A percentile compares a stretch with the other conserved stretches of the same genome.
These are phyloP conservation scores for Hymenochirus boettgeri DNA, from an alignment of 2,113 vertebrate genomes.

Conservation along the genomic window DNA sequence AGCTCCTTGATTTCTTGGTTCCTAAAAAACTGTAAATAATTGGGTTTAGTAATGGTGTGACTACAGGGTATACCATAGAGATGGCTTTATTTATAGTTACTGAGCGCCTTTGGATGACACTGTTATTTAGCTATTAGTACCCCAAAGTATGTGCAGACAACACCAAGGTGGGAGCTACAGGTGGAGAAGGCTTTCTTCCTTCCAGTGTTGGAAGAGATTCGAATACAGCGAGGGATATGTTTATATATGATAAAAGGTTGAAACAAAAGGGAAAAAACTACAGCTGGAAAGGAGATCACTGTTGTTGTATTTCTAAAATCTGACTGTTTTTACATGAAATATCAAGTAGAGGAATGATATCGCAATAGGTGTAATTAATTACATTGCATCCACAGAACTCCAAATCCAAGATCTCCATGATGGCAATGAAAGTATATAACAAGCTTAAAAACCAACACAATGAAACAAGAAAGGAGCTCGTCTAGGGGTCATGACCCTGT, in stretches of 20 bases:
- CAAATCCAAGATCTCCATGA: constrained; percentile 21
- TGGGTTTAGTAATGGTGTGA: constrained; percentile 26
- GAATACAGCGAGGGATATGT: constrained; percentile 31
- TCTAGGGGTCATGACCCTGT: constrained; percentile 17
- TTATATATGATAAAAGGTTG: constrained; percentile 33
- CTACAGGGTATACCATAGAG: constrained; percentile 35
- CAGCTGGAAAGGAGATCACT: constrained; percentile 4
- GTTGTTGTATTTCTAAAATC: constrained; percentile 13
- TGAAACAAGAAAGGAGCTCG: constrained; percentile 1
- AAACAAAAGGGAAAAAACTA: constrained; percentile 1
- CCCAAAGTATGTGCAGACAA: constrained; percentile 32
- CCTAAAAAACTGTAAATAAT: constrained; percentile 33
- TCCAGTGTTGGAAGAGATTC: constrained; percentile 8
- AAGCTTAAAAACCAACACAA: constrained; percentile 26
- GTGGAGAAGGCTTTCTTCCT: constrained; percentile 39
- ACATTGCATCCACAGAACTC: constrained; percentile 21
- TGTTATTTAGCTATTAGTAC: constrained; percentile 21
- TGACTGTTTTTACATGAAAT: constrained; percentile 34
- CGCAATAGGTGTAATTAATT: constrained; percentile 39
- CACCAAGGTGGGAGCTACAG: constrained; percentile 36
- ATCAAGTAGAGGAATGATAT: constrained; percentile 28
- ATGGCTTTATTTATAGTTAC: constrained; percentile 12
- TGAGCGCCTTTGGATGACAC: constrained; percentile 5
- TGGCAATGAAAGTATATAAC: constrained; percentile 26
- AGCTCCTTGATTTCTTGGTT: constrained; percentile 42